These are phyloP conservation scores for Gobionotothen gibberifrons DNA, from an alignment of 2,797 vertebrate genomes.

Conservation along the genomic window DNA sequence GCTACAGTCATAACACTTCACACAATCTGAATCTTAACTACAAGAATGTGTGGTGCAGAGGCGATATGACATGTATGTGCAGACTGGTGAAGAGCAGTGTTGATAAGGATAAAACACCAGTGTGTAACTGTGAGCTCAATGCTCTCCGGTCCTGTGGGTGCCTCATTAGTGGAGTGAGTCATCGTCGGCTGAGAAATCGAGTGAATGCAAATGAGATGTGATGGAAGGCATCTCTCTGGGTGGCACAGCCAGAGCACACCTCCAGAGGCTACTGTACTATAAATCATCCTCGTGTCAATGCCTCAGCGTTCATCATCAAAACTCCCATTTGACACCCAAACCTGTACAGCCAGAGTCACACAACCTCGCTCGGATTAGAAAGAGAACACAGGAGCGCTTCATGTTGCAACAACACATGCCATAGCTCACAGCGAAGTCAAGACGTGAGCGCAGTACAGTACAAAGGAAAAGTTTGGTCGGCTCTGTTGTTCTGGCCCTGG, in stretches of 20 bases:
- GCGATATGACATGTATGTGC: neutral
- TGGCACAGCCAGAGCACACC: conserved; percentile 48
- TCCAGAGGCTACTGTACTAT: conserved; percentile 46
- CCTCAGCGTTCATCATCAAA: conserved; percentile 42
- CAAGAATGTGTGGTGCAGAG: neutral
- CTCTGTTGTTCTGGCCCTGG: conserved; percentile 10
- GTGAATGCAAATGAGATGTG: conserved; percentile 70
- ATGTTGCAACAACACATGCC: neutral
- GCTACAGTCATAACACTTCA: neutral
- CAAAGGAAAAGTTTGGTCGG: conserved; percentile 4
- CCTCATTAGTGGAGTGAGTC: conserved; percentile 75
- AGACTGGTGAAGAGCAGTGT: conserved; percentile 22
- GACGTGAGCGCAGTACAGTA: neutral
- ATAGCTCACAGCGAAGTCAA: conserved; percentile 5
- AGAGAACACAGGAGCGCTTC: neutral
- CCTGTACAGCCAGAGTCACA: conserved; percentile 32
- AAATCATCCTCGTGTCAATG: conserved; percentile 64
- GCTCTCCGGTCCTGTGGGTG: conserved; percentile 54
- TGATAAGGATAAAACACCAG: conserved; percentile 44
- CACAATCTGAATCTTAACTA: neutral
- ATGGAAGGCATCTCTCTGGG: conserved; percentile 66
- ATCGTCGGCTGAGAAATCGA: conserved; percentile 51
- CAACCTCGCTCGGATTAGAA: conserved; percentile 13
- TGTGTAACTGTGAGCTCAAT: conserved; percentile 29
- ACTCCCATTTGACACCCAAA: conserved; percentile 45